Base-by-base conservation (phyloP, 1,140 invertebrate species). In the Drosophila pseudoananassae region DNA sequence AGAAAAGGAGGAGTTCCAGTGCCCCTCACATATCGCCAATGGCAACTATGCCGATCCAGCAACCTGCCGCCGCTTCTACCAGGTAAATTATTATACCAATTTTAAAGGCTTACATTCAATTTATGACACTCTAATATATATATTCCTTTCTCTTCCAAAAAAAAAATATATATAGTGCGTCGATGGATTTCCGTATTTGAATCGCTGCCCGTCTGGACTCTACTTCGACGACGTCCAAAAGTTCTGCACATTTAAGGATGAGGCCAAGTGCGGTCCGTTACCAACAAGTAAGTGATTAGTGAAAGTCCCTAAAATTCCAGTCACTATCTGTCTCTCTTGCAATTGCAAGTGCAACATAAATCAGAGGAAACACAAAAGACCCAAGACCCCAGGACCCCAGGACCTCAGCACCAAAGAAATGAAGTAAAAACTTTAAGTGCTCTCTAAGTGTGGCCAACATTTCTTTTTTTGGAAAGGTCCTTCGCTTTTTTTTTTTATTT, bases 171-270 rank as follows among this genome's bases (percentile, higher is more conserved):
- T n/a, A 38, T 88, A 97, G 96, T 98, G 97, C 89, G 97, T 97
- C 17, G 97, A 97, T 92, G 96, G 96, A 17, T 97, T 94, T 91
- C 96, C 97, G 0, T 97, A 98, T 83, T 87, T 97, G 78, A 97
- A 96, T 91, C 94, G 96, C 82, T 98, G 97, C 92, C 97, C 97
- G 5, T 97, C 97, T 8, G 96, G 96, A 31, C 92, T 98, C 4
- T 97, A 97, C 91, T 98, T 98, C 91, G 97, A 98, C 90, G 97
- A 98, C 81, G 95, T 97, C 61, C 96, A 95, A 90, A 98, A 98
- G 92, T 96, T 96, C 68, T 98, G 97, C 90, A 98, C 97, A 0
- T 98, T 98, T 91, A 97, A 97, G 93, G 95, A 95, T 68, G 97
- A 98, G 92, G 96, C 97, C n/a, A 94, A 96, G 88, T 98, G 97